Evolutionary conservation across 2,888 invertebrate species (phyloP).

Genomic region (Epirrhoe tristata): DNA sequence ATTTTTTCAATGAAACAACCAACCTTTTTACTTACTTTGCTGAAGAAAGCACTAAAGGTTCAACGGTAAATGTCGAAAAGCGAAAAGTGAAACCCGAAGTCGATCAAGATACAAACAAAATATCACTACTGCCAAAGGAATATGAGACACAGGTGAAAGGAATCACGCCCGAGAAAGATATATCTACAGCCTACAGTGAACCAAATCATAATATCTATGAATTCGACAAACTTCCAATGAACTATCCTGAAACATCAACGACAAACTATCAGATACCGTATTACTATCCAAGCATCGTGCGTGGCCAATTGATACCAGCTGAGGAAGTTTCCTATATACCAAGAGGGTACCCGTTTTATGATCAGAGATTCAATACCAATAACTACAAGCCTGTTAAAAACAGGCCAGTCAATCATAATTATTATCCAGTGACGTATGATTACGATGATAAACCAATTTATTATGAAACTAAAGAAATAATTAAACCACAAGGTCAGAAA

Average conservation of each 20-base stretch:
- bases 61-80: constrained; percentile 9
- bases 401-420: constrained; percentile 32
- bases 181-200: constrained; percentile 15
- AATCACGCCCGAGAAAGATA: constrained; percentile 29
- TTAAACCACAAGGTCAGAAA: constrained; percentile 53
- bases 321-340: constrained; percentile 26
- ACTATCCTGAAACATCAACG: constrained; percentile 22
- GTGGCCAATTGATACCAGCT: constrained; percentile 36
- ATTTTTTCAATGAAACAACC: constrained; percentile 67
- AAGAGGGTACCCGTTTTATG: constrained; percentile 26
- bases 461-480: constrained; percentile 56
- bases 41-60: constrained; percentile 33
- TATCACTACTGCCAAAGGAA: constrained; percentile 35
- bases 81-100: constrained; percentile 12
- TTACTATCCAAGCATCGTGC: constrained; percentile 37
- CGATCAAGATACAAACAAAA: constrained; percentile 16
- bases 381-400: constrained; percentile 39
- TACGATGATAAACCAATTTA: constrained; percentile 47
- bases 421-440: constrained; percentile 38
- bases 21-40: constrained; percentile 58
- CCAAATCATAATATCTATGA: constrained; percentile 31
- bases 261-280: constrained; percentile 31
- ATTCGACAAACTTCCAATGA: constrained; percentile 20
- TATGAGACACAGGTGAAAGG: constrained; percentile 35
- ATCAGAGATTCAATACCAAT: constrained; percentile 31